Evolutionary conservation across 2,113 vertebrate species (phyloP), one percentile per base, ranked within the genome.

Genomic region (Solea solea): DNA sequence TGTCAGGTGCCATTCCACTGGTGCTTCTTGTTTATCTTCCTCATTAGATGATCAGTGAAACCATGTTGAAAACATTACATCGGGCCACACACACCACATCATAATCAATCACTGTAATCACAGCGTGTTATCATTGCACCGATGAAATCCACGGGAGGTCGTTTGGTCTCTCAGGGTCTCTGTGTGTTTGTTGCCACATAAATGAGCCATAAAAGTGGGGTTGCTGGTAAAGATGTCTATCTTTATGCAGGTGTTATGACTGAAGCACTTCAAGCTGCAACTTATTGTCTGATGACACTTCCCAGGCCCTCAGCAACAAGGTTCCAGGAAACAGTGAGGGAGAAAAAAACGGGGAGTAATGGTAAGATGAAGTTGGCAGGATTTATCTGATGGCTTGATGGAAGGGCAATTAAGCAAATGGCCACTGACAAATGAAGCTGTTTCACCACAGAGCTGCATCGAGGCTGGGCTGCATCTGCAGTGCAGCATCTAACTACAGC

Each of bases 201-300:
- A 92, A 91, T 88, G 88, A 88, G 88, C 82, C 85, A 82, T 91
- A 90, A 89, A 90, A 86, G 77, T 80, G 71, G 72, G 85, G 76
- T 88, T 83, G 88, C 88, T 84, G 79, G 81, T 82, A 81, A 90
- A 93, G 91, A 93, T 93, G 78, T 76, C 55, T 90, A 92, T 94
- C 92, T 93, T 83, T 86, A 91, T 93, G 92, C 90, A 92, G 92
- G 87, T 93, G 89, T 92, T 92, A 87, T 89, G 90, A 86, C 91
- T 92, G 69, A 82, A 74, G 86, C 82, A 75, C 80, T 78, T 86
- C 57, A 81, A 82, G 78, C 82, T 70, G 58, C 72, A 74, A 63
- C 85, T 79, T 80, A 78, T 85, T 85, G 84, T 89, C 79, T 60
- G 14, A 76, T 80, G 87, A 81, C 83, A 84, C 84, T 81, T 90